Percentiles rank a stretch among this genome's conserved stretches.
Conservation (phyloP, 2,888 invertebrate species). For the Diaperis boleti region DNA sequence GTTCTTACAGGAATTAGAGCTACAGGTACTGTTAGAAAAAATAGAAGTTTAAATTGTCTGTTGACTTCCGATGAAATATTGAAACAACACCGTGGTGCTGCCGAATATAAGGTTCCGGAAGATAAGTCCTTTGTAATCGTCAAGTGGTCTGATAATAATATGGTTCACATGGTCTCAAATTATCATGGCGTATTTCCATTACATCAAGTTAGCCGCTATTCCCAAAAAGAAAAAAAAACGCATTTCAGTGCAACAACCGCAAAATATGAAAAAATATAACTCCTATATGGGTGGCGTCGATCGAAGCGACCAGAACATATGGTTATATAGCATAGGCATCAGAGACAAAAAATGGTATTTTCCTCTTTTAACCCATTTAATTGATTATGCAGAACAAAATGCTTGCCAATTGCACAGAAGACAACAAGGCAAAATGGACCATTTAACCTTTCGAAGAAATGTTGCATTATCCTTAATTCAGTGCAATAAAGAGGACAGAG, state of each 20-base stretch:
- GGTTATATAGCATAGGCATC: no score
- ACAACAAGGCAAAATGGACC: neutral
- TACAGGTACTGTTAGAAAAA: neutral
- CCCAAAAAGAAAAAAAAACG: neutral
- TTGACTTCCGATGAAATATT: neutral
- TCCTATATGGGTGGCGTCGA: no score
- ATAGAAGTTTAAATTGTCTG: neutral
- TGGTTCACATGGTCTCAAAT: neutral
- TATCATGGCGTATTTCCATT: neutral
- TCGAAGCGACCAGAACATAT: no score
- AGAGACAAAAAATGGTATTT: no score
- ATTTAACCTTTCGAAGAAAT: neutral
- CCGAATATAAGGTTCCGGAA: neutral
- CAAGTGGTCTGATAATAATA: neutral
- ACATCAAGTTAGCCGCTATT: neutral
- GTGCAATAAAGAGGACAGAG: no score
- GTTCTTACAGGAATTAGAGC: neutral
- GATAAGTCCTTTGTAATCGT: neutral
- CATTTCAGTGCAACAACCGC: no score
- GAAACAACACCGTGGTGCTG: neutral
- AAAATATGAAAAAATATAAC: no score
- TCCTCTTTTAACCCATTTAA: neutral
- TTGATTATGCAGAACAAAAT: neutral
- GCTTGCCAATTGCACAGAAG: neutral
- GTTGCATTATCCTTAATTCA: no score